A percentile compares a stretch with the other conserved stretches of the same genome.
Evolutionary conservation across 2,888 invertebrate species (phyloP).

Genomic region (Eupithecia insigniata): DNA sequence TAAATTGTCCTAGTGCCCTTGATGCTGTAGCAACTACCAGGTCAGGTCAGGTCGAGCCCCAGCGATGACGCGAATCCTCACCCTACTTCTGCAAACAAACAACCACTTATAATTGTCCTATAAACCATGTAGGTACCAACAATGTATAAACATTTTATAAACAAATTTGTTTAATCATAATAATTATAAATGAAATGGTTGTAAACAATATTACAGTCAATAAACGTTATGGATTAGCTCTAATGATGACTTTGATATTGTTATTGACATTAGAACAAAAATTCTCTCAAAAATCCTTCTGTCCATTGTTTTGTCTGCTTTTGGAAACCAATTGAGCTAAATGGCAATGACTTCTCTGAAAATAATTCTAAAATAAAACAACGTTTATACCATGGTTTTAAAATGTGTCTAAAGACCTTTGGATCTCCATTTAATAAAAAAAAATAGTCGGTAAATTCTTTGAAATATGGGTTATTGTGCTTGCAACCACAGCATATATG

Average conservation of each 20-base stretch:
- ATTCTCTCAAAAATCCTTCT: conserved; percentile 21
- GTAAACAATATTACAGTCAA: conserved; percentile 27
- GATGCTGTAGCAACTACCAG: conserved; percentile 49
- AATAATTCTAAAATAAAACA: conserved; percentile 15
- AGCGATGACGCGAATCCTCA: conserved; percentile 39
- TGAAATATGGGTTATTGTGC: not conserved
- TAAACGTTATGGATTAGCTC: conserved; percentile 20
- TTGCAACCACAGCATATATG: no score
- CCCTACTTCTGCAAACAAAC: conserved; percentile 42
- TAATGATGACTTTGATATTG: conserved; percentile 20
- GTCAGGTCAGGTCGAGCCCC: conserved; percentile 49
- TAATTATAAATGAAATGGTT: conserved; percentile 18
- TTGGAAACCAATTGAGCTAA: conserved; percentile 18
- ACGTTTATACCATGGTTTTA: not conserved
- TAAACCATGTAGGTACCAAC: conserved; percentile 14
- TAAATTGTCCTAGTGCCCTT: conserved; percentile 55
- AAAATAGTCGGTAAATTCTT: not conserved
- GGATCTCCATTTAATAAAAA: not conserved
- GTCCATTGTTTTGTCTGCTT: conserved; percentile 37
- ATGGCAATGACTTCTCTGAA: conserved; percentile 30
- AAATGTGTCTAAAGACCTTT: not conserved
- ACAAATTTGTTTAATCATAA: conserved; percentile 20
- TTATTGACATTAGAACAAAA: conserved; percentile 24
- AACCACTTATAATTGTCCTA: conserved; percentile 36
- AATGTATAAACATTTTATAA: conserved; percentile 27